Evolutionary conservation across 2,797 vertebrate species (phyloP), one percentile per base, ranked within the genome.

Genomic region (Anguilla marmorata): DNA sequence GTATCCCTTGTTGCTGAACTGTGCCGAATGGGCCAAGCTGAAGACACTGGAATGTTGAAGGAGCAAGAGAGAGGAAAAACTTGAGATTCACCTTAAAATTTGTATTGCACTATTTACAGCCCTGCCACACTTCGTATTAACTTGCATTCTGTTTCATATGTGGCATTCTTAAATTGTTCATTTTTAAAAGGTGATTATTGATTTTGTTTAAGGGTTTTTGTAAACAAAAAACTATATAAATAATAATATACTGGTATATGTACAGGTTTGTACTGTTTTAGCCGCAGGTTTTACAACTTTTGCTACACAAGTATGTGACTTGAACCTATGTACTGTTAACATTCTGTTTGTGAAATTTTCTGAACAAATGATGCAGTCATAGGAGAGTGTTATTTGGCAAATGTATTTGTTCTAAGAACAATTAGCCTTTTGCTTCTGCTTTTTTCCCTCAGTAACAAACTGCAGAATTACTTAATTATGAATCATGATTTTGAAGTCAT

Each of bases 291-390:
- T 88, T 82, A 52, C 60, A 27, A 4, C 85, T 80, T 87, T 90
- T 84, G 89, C n/a, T 12, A 76, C 30, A 63, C 66, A 85, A 41
- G 54, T 41, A 45, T 91, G 0, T 0, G 41, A 45, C 89, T 52
- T 88, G 90, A 90, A 16, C 76, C 90, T 86, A 90, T 91, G 93
- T 93, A 90, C 93, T 89, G 86, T 87, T 69, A 16, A 56, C n/a
- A 76, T 86, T 93, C 30, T 89, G 27, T 80, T 92, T 76, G 90
- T 90, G 88, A 91, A 85, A 89, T 3, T 27, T 89, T 87, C 92
- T 90, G 92, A 91, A 91, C 88, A 93, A 91, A 92, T 90, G 90
- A 86, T 90, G 87, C 92, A 90, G 90, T 93, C 92, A 93, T 94
- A 91, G 89, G 89, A 89, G 92, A 90, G 91, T 79, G 92, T 93